These are phyloP conservation scores for Gymnocephalus cernua DNA, from an alignment of 2,113 vertebrate genomes.

Conservation along the genomic window DNA sequence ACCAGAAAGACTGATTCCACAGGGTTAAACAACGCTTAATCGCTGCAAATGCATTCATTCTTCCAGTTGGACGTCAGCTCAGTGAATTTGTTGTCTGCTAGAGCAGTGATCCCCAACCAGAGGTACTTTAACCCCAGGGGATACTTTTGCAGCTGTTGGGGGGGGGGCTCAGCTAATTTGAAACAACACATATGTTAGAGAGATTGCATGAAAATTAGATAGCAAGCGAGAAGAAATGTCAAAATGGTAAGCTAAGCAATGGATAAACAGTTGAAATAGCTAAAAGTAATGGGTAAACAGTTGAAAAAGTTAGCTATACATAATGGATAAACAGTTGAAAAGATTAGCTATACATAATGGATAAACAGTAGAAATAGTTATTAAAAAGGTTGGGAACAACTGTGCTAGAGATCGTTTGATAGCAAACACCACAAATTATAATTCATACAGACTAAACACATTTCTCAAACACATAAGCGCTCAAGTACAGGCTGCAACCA, in stretches of 20 bases:
- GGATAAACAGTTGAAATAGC: no score
- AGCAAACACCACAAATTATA: neutral
- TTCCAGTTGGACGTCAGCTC: constrained; percentile 34
- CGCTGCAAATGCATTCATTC: constrained; percentile 49
- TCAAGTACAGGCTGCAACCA: neutral
- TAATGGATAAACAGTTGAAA: no score
- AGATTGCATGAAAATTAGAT: neutral
- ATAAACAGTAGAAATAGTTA: neutral
- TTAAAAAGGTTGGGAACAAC: neutral
- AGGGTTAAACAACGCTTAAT: constrained; percentile 74
- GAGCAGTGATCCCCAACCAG: constrained; percentile 5
- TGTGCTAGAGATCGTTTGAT: neutral
- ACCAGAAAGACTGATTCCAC: constrained; percentile 72
- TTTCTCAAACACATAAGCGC: neutral
- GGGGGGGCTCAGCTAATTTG: neutral
- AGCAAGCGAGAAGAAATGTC: no score
- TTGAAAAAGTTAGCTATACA: neutral
- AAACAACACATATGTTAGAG: neutral
- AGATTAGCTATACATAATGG: neutral
- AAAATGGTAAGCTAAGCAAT: neutral
- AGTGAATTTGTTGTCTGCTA: constrained; percentile 22
- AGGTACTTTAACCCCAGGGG: neutral
- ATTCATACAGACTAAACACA: neutral
- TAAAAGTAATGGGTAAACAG: neutral
- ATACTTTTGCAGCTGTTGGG: neutral